Base-by-base conservation (phyloP, 2,797 vertebrate genomes). In the Acipenser ruthenus region DNA sequence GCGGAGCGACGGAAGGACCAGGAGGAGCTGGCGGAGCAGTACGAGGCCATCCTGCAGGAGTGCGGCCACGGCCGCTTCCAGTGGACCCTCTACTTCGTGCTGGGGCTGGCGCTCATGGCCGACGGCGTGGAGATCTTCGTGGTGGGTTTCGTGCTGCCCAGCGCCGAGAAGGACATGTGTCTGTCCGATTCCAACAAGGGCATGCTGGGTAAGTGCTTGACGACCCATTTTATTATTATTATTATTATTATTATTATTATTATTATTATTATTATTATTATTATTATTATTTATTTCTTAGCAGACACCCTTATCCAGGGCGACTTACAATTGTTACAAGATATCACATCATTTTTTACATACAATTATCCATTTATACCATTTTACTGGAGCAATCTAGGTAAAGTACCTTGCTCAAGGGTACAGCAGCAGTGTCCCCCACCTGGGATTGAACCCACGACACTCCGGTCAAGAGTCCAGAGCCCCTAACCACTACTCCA, bases 141-240 rank as follows among this genome's bases (percentile, higher is more conserved):
- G 79, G 96, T 99, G 56, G 96, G 95, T 70, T 98, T 99, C 0
- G 96, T 99, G 69, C 83, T 99, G 52, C 96, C 96, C 79, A 96
- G 94, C 1, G 96, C 96, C 0, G 94, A 99, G 87, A 96, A 94
- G 78, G 96, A 99, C 79, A 97, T 99, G 96, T 99, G 96, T 79
- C 85, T 99, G 65, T 97, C 96, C 0, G 95, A 98, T 79, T 95
- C 95, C 73, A 97, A 96, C 87, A 98, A 96, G 79, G 94, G 96
- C 78, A 98, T 97, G 96, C 92, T 99, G 76, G 95, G 96, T 97
- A 91, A 94, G 94, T 77, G 49, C 1, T 23, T 56, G 1, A 64
- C 15, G 49, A 64, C 13, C 49, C 8, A 49, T 63, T 47, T 37
- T 55, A 48, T 9, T 50, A 3, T 68, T 65, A 10, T 48, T 67